Percentiles rank a stretch among this genome's conserved stretches.
Conservation (phyloP, 2,888 invertebrate genomes). For the Cosmia pyralina region DNA sequence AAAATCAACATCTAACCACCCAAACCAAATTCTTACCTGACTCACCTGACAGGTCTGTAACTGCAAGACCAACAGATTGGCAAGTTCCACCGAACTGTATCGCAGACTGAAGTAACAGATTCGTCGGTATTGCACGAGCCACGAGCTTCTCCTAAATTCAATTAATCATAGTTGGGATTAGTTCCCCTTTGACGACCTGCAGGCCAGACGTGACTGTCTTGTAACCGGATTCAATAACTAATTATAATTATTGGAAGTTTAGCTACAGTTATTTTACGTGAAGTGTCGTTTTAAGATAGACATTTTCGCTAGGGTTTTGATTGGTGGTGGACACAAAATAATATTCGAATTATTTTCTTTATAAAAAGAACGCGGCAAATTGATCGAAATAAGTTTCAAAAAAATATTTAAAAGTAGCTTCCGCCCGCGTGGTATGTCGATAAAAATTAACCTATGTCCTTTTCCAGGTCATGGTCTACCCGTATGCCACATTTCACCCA, state of each 20-base stretch:
- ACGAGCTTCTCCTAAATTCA: slow-evolving; percentile 82
- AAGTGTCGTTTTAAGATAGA: not conserved
- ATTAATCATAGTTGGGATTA: slow-evolving; percentile 89
- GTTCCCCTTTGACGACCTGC: slow-evolving; percentile 85
- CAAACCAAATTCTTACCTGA: slow-evolving; percentile 68
- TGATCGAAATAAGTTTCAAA: not conserved
- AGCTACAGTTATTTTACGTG: slow-evolving; percentile 30
- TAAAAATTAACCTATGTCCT: no score
- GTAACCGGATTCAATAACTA: slow-evolving; percentile 71
- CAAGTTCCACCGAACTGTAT: slow-evolving; percentile 70
- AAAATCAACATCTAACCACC: slow-evolving; percentile 30
- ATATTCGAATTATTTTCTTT: no score
- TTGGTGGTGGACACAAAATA: no score
- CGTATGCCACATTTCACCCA: no score
- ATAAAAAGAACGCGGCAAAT: not conserved
- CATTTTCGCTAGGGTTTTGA: not conserved
- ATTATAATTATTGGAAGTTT: slow-evolving; percentile 60
- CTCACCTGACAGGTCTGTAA: slow-evolving; percentile 75
- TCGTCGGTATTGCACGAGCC: slow-evolving; percentile 75
- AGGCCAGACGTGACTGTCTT: slow-evolving; percentile 83
- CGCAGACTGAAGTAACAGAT: slow-evolving; percentile 84
- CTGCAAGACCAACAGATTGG: slow-evolving; percentile 76
- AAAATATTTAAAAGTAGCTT: not conserved
- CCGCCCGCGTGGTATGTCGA: no score
- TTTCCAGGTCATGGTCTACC: no score